Conservation (phyloP, 2,797 vertebrate species). For the Chaetodon trifasciatus region DNA sequence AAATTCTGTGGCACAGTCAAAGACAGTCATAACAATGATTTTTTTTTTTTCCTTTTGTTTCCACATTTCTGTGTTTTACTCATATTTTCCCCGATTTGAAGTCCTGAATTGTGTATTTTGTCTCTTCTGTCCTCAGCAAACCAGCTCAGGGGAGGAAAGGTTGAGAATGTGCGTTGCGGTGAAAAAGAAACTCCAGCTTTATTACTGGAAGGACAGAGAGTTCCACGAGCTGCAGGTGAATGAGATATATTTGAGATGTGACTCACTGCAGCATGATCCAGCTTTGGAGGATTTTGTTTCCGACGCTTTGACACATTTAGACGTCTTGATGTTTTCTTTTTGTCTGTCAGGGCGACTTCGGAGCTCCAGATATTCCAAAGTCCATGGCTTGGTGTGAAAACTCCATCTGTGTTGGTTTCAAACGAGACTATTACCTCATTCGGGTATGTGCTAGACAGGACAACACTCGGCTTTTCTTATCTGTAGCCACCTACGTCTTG, state of each 20-base stretch:
- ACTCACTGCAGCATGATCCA: conserved; percentile 22
- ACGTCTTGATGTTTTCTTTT: conserved; percentile 34
- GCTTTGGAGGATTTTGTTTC: background rate
- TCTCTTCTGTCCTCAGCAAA: conserved; percentile 81
- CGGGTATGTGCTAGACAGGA: conserved; percentile 84
- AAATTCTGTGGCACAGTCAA: background rate
- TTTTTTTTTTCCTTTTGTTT: background rate
- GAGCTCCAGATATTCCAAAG: conserved; percentile 96
- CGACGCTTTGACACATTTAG: conserved; percentile 12
- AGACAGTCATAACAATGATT: background rate
- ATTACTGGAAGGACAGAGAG: conserved; percentile 97
- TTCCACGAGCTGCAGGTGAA: conserved; percentile 95
- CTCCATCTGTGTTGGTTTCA: conserved; percentile 98
- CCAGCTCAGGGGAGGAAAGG: conserved; percentile 89
- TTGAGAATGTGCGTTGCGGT: conserved; percentile 97
- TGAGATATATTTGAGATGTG: background rate
- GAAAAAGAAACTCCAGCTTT: conserved; percentile 95
- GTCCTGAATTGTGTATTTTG: conserved; percentile 1
- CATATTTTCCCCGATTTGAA: conserved; percentile 11
- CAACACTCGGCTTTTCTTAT: background rate
- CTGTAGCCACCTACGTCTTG: background rate
- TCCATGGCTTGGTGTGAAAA: conserved; percentile 99
- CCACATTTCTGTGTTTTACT: conserved; percentile 2
- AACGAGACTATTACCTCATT: conserved; percentile 98
- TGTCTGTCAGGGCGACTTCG: conserved; percentile 91